Conservation (phyloP, 1,140 invertebrate species). For the Drosophila oshimai region DNA sequence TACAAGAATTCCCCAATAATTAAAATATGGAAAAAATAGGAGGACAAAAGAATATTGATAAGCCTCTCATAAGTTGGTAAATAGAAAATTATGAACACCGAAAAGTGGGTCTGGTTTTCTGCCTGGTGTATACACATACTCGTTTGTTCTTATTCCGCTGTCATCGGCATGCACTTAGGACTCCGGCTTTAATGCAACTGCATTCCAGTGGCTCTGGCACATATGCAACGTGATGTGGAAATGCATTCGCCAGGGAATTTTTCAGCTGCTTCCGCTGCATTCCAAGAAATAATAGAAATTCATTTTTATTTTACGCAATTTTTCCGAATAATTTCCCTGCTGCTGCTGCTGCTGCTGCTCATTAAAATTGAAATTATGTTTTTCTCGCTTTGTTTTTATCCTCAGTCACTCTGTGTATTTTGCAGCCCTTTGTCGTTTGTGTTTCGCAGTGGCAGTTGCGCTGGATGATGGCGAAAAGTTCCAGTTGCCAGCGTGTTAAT, state of each 20-base stretch:
- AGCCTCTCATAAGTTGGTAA: slow-evolving; percentile 34
- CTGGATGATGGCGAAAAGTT: slow-evolving; percentile 56
- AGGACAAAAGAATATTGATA: slow-evolving; percentile 27
- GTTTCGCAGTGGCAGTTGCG: slow-evolving; percentile 40
- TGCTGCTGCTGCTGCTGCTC: slow-evolving; percentile 38
- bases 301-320: slow-evolving; percentile 39
- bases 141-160: slow-evolving; percentile 29
- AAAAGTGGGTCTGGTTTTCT: too few relatives aligned
- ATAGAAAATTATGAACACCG: slow-evolving; percentile 36
- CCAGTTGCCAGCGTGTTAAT: slow-evolving; percentile 73
- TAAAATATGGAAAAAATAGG: neutral
- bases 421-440: slow-evolving; percentile 60
- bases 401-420: neutral
- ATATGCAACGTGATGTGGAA: slow-evolving; percentile 46
- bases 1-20: neutral
- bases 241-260: slow-evolving; percentile 20
- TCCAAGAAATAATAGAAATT: slow-evolving; percentile 42
- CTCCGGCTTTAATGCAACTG: slow-evolving; percentile 18
- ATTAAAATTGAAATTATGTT: slow-evolving; percentile 75
- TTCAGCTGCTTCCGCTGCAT: slow-evolving; percentile 5
- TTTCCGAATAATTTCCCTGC: slow-evolving; percentile 30
- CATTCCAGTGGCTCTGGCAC: slow-evolving; percentile 15
- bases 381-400: slow-evolving; percentile 49
- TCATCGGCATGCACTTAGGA: slow-evolving; percentile 29
- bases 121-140: neutral